Percentiles rank a stretch among this genome's conserved stretches.
Evolutionary conservation across 2,113 vertebrate species (phyloP).

Genomic region (Pyxicephalus adspersus): DNA sequence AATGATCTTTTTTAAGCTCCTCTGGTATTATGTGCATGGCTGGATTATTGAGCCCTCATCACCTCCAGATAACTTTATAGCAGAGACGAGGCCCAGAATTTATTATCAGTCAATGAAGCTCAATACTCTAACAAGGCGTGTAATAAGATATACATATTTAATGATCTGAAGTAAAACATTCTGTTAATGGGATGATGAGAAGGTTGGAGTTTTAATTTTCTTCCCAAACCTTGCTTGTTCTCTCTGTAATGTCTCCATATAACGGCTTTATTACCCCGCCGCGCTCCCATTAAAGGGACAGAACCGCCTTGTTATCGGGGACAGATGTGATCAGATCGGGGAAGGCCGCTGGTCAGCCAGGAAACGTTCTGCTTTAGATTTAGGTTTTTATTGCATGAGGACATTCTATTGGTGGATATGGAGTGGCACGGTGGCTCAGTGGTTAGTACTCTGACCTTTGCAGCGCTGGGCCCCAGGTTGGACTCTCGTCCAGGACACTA

Average conservation of each 20-base stretch:
- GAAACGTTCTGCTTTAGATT: no score
- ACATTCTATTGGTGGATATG: no score
- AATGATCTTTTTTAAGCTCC: conserved; percentile 87
- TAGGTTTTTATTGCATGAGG: no score
- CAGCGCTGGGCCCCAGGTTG: no score
- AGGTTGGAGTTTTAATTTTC: conserved; percentile 67
- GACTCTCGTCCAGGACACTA: no score
- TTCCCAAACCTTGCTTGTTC: conserved; percentile 29
- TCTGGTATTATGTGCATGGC: conserved; percentile 86
- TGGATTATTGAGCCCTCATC: conserved; percentile 90
- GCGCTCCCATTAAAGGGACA: conserved; percentile 11
- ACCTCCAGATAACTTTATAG: conserved; percentile 86
- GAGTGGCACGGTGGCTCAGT: no score
- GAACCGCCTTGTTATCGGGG: no score
- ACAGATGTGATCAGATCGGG: no score
- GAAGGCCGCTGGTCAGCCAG: no score
- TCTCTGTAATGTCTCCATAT: conserved; percentile 47
- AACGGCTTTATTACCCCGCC: conserved; percentile 11
- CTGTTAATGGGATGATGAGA: conserved; percentile 72
- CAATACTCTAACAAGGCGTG: conserved; percentile 84
- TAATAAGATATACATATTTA: conserved; percentile 99
- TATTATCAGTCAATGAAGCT: conserved; percentile 93
- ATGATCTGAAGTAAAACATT: conserved; percentile 94
- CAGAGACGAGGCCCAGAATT: conserved; percentile 85
- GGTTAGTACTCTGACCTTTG: no score